Conservation (phyloP, 2,888 invertebrate species). For the Microplitis manilae region DNA sequence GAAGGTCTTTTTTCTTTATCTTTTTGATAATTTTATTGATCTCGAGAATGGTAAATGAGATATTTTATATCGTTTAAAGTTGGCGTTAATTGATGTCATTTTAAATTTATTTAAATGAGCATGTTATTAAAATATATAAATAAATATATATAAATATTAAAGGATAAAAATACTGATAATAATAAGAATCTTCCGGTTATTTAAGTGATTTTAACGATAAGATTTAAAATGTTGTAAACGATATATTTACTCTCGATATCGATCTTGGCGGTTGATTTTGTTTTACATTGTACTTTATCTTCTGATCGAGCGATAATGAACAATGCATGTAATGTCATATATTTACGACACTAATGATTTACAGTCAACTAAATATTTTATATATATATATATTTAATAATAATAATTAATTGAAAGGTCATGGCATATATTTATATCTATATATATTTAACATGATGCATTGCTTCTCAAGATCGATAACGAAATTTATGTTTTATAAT, state of each 20-base stretch:
- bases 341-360: constrained; percentile 11
- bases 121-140: neutral
- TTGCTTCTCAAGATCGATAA: neutral
- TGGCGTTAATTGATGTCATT: constrained; percentile 29
- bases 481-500: neutral
- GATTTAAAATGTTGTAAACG: constrained; percentile 9
- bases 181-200: constrained; percentile 8
- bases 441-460: neutral
- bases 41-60: constrained; percentile 18
- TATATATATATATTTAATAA: neutral
- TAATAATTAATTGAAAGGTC: constrained; percentile 23
- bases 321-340: constrained; percentile 1
- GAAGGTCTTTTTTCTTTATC: constrained; percentile 26
- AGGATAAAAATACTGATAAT: neutral
- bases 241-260: constrained; percentile 15
- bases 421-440: neutral
- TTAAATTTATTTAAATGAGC: constrained; percentile 24
- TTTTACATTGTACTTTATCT: constrained; percentile 23
- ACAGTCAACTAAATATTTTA: neutral
- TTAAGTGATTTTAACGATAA: constrained; percentile 18
- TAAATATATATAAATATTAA: neutral
- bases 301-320: constrained; percentile 23
- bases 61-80: constrained; percentile 3
- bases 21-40: constrained; percentile 36
- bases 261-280: constrained; percentile 11